Evolutionary conservation across 2,888 invertebrate genomes (phyloP).

Genomic region (Cylindroiulus punctatus): DNA sequence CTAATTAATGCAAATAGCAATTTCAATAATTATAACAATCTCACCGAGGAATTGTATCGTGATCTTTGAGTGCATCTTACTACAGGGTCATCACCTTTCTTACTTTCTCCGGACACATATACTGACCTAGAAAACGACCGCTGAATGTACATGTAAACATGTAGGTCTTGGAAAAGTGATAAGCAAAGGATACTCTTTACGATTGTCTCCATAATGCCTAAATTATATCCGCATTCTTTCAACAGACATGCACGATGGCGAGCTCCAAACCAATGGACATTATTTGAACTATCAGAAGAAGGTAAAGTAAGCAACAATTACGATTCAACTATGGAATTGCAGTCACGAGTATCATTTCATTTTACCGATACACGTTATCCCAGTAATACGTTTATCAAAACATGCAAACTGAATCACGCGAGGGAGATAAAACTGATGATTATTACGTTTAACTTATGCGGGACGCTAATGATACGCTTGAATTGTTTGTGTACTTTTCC

Average conservation of each 20-base stretch:
- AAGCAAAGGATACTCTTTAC: constrained; percentile 7
- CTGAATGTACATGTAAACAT: not conserved
- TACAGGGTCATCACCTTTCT: not conserved
- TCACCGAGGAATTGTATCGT: not conserved
- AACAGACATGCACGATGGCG: not conserved
- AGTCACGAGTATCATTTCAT: constrained; percentile 29
- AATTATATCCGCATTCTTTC: constrained; percentile 44
- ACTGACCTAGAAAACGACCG: not conserved
- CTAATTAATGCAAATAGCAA: not conserved
- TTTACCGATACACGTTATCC: not conserved
- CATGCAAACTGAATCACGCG: constrained; percentile 39
- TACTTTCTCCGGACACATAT: constrained; percentile 10
- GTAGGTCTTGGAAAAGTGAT: constrained; percentile 8
- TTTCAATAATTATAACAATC: too few species aligned
- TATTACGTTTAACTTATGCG: not conserved
- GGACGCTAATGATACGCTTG: constrained; percentile 22
- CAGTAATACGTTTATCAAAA: not conserved
- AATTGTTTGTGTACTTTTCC: not conserved
- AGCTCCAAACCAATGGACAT: not conserved
- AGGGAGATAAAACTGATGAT: not conserved
- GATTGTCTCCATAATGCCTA: not conserved
- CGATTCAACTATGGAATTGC: not conserved
- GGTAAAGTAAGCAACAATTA: not conserved
- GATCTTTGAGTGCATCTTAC: not conserved
- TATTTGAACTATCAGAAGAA: not conserved